Percentiles rank a stretch among this genome's conserved stretches.
Conservation (phyloP, 2,113 vertebrate genomes). For the Upupa epops region DNA sequence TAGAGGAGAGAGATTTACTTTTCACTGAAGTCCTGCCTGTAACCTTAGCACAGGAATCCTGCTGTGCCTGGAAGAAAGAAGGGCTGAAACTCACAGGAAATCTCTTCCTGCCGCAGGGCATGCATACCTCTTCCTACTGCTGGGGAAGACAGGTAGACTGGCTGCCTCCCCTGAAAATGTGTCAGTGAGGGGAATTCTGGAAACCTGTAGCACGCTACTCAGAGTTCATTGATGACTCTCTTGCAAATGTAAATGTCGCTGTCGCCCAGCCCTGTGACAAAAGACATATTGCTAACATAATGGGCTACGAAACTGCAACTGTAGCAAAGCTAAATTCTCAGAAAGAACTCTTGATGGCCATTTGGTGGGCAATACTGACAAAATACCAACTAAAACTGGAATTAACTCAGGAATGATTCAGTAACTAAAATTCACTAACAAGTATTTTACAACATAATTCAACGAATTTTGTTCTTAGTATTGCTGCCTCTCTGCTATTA, state of each 20-base stretch:
- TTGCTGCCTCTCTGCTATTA: not conserved
- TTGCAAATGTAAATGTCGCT: slow-evolving; percentile 3
- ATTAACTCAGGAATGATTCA: not conserved
- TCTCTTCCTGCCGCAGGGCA: not conserved
- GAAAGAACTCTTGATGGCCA: not conserved
- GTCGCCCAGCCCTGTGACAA: not conserved
- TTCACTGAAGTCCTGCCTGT: not conserved
- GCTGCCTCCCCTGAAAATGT: not conserved
- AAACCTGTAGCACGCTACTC: not conserved
- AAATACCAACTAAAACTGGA: not conserved
- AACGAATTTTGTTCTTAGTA: not conserved
- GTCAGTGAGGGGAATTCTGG: not conserved
- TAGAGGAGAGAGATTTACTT: not conserved
- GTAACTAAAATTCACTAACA: not conserved
- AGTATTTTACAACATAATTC: not conserved
- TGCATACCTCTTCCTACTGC: not conserved
- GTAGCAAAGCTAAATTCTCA: not conserved
- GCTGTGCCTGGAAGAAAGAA: slow-evolving; percentile 2
- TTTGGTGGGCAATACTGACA: not conserved
- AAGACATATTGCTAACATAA: not conserved
- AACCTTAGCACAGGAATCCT: not conserved
- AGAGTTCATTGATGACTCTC: not conserved
- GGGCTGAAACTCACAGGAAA: not conserved
- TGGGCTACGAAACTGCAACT: not conserved
- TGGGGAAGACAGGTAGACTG: not conserved